A percentile compares a stretch with the other conserved stretches of the same genome.
Conservation (phyloP, 2,113 vertebrate genomes). For the Aleadryas rufinucha region DNA sequence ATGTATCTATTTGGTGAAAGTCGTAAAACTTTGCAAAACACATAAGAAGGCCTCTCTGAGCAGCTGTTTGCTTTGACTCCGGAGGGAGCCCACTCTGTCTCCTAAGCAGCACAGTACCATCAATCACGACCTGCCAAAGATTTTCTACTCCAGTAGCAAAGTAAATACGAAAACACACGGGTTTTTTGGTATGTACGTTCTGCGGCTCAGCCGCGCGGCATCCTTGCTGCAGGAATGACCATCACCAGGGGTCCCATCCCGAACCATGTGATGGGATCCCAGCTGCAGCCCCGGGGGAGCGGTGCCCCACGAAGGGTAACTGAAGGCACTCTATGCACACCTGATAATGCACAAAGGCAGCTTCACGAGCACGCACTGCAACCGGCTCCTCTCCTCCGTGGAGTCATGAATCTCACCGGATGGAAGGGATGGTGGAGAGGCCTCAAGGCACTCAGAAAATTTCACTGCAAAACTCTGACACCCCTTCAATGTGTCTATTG, state of each 20-base stretch:
- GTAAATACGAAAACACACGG: conserved; percentile 45
- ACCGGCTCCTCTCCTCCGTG: rapidly evolving
- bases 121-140: conserved; percentile 38
- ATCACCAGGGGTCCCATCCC: background rate
- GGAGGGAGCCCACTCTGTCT: conserved; percentile 27
- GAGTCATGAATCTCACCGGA: background rate
- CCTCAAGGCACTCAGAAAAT: rapidly evolving
- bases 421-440: rapidly evolving
- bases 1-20: conserved; percentile 48
- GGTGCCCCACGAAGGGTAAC: background rate
- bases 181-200: background rate
- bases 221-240: background rate
- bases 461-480: background rate
- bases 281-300: background rate
- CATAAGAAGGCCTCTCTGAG: conserved; percentile 30
- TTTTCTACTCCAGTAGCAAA: conserved; percentile 52
- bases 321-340: rapidly evolving
- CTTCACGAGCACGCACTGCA: rapidly evolving
- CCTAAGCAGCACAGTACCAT: conserved; percentile 48
- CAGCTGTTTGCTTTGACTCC: conserved; percentile 55
- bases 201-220: background rate
- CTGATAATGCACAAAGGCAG: background rate
- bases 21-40: conserved; percentile 43
- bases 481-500: rapidly evolving
- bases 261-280: background rate